phyloP scores from a whole-genome alignment of 2,888 invertebrate genomes.

The Ptilodon capucinus region DNA sequence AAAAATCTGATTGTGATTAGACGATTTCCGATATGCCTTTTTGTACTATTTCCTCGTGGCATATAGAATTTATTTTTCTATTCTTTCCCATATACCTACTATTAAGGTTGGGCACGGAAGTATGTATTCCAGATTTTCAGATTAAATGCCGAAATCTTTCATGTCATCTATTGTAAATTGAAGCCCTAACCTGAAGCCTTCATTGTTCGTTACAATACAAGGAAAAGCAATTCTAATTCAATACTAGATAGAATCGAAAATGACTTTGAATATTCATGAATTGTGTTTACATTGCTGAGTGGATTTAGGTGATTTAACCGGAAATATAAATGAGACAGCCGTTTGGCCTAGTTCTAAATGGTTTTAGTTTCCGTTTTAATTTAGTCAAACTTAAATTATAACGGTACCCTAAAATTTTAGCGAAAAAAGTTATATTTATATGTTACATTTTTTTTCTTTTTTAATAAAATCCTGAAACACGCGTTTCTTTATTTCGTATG shows the following conservation, averaged over 20 bases:
- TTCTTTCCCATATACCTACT: background rate
- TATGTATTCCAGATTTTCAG: background rate
- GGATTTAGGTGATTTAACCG: too few species aligned
- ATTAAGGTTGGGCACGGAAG: background rate
- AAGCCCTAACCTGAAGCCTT: background rate
- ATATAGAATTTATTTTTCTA: constrained; percentile 1
- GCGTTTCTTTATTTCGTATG: too few species aligned
- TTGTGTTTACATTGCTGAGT: too few species aligned
- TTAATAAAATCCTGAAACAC: too few species aligned
- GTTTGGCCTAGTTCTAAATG: too few species aligned
- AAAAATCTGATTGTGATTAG: background rate
- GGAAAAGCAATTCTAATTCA: background rate
- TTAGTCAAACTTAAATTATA: too few species aligned
- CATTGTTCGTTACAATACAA: background rate
- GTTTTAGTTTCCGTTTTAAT: too few species aligned
- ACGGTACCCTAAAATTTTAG: too few species aligned
- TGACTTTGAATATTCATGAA: too few species aligned
- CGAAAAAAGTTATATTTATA: too few species aligned
- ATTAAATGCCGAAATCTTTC: background rate
- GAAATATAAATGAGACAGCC: too few species aligned
- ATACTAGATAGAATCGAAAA: background rate
- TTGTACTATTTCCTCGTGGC: background rate
- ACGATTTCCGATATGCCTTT: background rate
- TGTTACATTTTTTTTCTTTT: too few species aligned
- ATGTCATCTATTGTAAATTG: background rate